Percentiles rank a stretch among this genome's conserved stretches.
Evolutionary conservation across 2,888 invertebrate genomes (phyloP).

Genomic region (Chalcosyrphus nemorum): DNA sequence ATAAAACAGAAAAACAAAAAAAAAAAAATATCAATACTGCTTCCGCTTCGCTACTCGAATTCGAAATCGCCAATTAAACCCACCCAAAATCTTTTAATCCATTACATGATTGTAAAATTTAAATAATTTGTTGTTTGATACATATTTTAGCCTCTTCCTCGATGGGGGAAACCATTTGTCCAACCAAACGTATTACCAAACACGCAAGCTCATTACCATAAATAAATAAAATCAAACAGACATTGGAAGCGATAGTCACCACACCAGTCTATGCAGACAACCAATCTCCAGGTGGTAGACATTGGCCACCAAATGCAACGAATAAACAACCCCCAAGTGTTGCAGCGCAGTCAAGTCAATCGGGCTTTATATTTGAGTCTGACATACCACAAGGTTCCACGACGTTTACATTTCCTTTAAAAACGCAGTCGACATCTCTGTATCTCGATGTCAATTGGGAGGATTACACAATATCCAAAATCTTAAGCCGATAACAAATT

Average conservation of each 20-base stretch:
- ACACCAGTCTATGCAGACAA: background rate
- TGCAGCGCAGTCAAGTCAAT: no score
- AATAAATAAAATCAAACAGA: slow-evolving; percentile 11
- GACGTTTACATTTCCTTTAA: slow-evolving; percentile 14
- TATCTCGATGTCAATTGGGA: background rate
- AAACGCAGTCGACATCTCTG: background rate
- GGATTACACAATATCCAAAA: slow-evolving; percentile 29
- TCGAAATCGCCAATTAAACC: slow-evolving; percentile 17
- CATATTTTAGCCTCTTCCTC: background rate
- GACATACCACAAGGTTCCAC: slow-evolving; percentile 18
- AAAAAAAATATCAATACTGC: background rate
- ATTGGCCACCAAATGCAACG: slow-evolving; percentile 28
- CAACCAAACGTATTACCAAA: slow-evolving; percentile 6
- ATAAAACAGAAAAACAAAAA: slow-evolving; percentile 1
- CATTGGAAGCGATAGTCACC: slow-evolving; percentile 20
- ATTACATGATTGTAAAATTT: slow-evolving; percentile 26
- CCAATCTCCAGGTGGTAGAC: background rate
- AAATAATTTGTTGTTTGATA: slow-evolving; percentile 1
- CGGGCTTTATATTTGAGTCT: background rate
- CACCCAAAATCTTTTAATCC: background rate
- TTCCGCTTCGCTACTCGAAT: slow-evolving; percentile 34
- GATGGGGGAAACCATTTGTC: slow-evolving; percentile 21
- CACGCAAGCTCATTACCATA: slow-evolving; percentile 37
- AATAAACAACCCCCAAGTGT: background rate
- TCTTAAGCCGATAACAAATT: slow-evolving; percentile 39